These are phyloP conservation scores for Corapipo altera DNA, from an alignment of 2,113 vertebrate species.

Conservation along the genomic window DNA sequence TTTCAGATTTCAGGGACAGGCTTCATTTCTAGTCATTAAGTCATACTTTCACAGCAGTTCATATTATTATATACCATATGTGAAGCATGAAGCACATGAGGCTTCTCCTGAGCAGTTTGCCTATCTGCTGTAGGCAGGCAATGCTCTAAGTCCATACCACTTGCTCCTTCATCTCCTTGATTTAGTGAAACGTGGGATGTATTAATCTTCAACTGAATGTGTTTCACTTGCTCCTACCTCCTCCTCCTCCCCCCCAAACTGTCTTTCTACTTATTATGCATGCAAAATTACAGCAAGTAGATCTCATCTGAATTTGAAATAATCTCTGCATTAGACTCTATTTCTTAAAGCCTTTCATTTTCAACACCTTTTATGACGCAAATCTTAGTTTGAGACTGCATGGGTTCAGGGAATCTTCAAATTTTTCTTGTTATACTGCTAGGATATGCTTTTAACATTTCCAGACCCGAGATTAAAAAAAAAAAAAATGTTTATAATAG, in stretches of 20 bases:
- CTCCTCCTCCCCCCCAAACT: background rate
- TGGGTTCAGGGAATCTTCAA: background rate
- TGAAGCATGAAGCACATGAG: accelerated
- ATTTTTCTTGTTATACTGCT: background rate
- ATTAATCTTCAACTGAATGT: background rate
- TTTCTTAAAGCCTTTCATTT: background rate
- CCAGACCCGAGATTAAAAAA: background rate
- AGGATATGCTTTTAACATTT: background rate
- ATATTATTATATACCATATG: background rate
- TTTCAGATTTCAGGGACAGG: background rate
- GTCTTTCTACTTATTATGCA: background rate
- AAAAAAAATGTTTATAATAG: background rate
- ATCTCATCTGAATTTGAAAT: background rate
- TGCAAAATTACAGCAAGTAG: background rate
- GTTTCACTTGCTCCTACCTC: background rate
- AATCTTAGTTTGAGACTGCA: background rate
- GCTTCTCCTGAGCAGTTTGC: background rate
- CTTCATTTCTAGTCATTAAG: background rate
- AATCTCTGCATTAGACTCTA: background rate
- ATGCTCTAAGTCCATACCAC: background rate
- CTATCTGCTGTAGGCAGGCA: background rate
- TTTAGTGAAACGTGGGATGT: background rate
- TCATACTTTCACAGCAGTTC: background rate
- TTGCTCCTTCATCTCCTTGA: background rate
- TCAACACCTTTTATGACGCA: background rate